These are phyloP conservation scores for Pogona vitticeps DNA, from an alignment of 2,113 vertebrate species.

Conservation along the genomic window DNA sequence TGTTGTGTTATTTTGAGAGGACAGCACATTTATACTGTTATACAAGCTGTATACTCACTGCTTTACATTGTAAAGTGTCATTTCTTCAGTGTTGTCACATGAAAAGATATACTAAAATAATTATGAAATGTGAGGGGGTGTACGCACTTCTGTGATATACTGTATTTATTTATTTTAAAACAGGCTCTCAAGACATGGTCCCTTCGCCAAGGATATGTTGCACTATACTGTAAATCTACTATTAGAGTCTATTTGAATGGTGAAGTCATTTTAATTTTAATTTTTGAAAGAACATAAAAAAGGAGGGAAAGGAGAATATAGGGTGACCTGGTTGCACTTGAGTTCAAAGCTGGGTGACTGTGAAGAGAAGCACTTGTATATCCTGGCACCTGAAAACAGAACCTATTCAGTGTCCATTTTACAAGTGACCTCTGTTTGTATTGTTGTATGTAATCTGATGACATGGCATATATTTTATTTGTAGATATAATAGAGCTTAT, in stretches of 20 bases:
- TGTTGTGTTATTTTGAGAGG: no score
- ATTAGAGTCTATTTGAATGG: background rate
- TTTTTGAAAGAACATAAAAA: background rate
- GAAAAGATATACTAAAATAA: no score
- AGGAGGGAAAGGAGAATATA: background rate
- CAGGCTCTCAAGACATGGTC: no score
- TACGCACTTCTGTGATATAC: no score
- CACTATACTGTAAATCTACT: background rate
- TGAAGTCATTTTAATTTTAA: background rate
- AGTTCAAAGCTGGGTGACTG: background rate
- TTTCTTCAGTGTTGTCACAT: no score
- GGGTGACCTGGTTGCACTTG: background rate
- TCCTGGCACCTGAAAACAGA: background rate
- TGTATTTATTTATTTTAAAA: background rate
- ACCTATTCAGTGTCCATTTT: background rate
- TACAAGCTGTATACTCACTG: no score
- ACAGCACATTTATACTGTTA: no score
- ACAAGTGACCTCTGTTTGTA: slow-evolving; percentile 6
- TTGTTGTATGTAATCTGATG: background rate
- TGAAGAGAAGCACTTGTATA: background rate
- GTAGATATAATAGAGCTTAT: slow-evolving; percentile 2
- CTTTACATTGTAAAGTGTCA: no score
- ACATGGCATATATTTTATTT: slow-evolving; percentile 6
- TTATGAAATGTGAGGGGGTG: no score
- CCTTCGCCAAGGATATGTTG: background rate